phyloP scores from a whole-genome alignment of 53 echinoderm and acorn worm genomes.

The Mesocentrotus franciscanus region DNA sequence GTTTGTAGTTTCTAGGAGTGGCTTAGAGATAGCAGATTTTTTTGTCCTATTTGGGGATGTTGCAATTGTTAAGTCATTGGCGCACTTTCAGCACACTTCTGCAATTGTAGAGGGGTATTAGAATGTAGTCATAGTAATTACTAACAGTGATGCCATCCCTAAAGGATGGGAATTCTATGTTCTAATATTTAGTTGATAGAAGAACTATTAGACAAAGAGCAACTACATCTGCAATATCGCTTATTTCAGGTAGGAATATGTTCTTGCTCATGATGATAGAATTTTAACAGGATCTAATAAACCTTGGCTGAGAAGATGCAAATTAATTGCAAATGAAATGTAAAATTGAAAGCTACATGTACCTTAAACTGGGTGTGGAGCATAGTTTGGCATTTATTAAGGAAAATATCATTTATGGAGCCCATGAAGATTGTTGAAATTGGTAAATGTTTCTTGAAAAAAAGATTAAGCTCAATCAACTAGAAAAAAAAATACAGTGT shows the following conservation, averaged over 20 bases:
- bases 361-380: not conserved
- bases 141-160: not conserved
- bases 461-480: not conserved
- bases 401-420: not conserved
- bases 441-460: not conserved
- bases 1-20: not conserved
- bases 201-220: not conserved
- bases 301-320: not conserved
- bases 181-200: not conserved
- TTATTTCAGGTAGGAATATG: not conserved
- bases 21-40: not conserved
- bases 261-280: not conserved
- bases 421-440: not conserved
- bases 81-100: not conserved
- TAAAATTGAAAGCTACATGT: not conserved
- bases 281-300: not conserved
- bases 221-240: not conserved
- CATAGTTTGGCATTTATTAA: not conserved
- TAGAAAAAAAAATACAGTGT: not conserved
- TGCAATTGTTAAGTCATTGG: not conserved
- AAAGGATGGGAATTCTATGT: not conserved
- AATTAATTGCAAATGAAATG: not conserved
- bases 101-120: not conserved
- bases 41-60: not conserved
- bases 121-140: conserved; percentile 33